Evolutionary conservation across 2,888 invertebrate genomes (phyloP).

Genomic region (Pachydiplax longipennis): DNA sequence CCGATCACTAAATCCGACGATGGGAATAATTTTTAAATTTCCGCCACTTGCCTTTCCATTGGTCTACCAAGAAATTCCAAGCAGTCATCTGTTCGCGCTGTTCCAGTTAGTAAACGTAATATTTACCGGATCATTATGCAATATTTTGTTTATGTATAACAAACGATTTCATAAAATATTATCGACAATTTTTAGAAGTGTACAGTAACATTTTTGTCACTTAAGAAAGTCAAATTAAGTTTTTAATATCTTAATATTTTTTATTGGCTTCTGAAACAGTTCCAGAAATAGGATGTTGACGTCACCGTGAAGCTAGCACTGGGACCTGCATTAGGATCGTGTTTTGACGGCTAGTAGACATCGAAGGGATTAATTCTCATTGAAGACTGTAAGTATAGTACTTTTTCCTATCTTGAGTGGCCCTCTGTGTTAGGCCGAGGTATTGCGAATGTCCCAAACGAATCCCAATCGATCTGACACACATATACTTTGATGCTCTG

Average conservation of each 20-base stretch:
- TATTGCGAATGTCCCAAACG: not conserved
- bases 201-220: not conserved
- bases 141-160: not conserved
- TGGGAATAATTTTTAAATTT: no score
- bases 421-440: no score
- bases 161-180: not conserved
- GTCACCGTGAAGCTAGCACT: not conserved
- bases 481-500: no score
- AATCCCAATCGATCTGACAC: not conserved
- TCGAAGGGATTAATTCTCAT: not conserved
- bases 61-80: not conserved
- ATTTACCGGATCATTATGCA: not conserved
- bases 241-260: not conserved
- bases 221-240: not conserved
- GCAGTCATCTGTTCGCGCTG: not conserved
- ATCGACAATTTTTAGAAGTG: not conserved
- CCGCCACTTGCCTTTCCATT: not conserved
- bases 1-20: no score
- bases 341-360: not conserved
- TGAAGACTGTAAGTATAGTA: not conserved
- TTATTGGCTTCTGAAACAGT: not conserved
- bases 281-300: slow-evolving; percentile 24
- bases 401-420: not conserved
- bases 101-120: not conserved
- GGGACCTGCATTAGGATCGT: not conserved